Base-by-base conservation (phyloP, 2,888 invertebrate genomes). In the Globia sparganii region DNA sequence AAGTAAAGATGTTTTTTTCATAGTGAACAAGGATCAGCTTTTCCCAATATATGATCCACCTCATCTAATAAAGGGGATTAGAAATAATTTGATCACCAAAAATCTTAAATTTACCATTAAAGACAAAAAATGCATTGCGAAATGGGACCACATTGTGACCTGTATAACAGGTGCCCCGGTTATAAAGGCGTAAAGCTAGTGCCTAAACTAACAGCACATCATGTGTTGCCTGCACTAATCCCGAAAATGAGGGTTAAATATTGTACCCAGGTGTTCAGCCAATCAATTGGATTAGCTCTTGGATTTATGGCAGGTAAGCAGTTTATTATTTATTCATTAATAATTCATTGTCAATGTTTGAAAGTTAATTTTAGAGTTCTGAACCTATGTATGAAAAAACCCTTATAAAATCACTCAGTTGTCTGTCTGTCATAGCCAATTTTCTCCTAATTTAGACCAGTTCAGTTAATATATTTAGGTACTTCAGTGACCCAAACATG, bases 291-390 rank as follows among this genome's bases (percentile, higher is more conserved):
- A 37, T 68, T 75, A 40, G 64, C 71, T 1, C 67, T 75, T 65
- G 74, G 77, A 67, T 61, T 49, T 34, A 67, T 73, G 66, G 67
- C 71, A 72, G 71, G 80, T 80, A 73, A n/a, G 21, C n/a, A 74
- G 58, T 64, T 62, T 43, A 43, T 43, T 43, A 13, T 15, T 43
- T 43, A 2, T 3, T 34, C 2, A 34, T 34, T n/a, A n/a, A n/a
- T n/a, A n/a, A 34, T 34, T 34, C 2, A 34, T 34, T 34, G 34
- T 34, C 4, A 34, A 34, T 34, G 4, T 34, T 34, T 34, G 3
- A 34, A 34, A 34, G 34, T 34, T 34, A 34, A 34, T 34, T 34
- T 34, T 34, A 34, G 34, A 4, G 34, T 34, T 34, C 34, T 34
- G 34, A 34, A 34, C 34, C 34, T 34, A 2, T 34, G 34, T 34